phyloP scores from a whole-genome alignment of 2,797 vertebrate genomes.

The Prunella strophiata region DNA sequence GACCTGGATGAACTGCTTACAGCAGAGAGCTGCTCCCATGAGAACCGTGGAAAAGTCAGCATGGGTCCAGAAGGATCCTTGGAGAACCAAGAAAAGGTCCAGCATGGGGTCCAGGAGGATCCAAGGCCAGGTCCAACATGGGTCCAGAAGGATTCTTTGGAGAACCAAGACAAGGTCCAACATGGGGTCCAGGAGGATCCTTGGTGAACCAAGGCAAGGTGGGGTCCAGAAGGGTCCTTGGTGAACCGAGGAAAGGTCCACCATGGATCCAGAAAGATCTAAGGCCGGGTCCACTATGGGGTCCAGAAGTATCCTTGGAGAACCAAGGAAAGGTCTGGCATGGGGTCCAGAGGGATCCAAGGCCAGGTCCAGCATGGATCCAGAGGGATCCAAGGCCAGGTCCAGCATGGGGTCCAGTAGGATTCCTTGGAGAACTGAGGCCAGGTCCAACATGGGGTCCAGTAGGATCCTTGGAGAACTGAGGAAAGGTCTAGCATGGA shows the following conservation, averaged over 20 bases:
- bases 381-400: not conserved
- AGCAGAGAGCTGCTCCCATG: not conserved
- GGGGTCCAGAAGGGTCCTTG: too few relatives aligned
- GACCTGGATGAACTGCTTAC: not conserved
- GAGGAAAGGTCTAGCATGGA: too few relatives aligned
- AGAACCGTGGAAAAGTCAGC: accelerated
- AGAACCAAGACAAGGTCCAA: accelerated
- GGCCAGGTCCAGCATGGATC: accelerated
- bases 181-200: accelerated
- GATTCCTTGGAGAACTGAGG: too few relatives aligned
- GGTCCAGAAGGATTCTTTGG: not conserved
- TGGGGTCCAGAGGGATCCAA: not conserved
- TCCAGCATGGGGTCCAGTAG: accelerated
- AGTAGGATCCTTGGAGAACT: not conserved
- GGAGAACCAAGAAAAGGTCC: accelerated
- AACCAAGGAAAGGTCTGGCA: too few relatives aligned
- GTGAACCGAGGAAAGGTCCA: too few relatives aligned
- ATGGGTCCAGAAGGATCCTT: not conserved
- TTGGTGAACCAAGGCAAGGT: accelerated
- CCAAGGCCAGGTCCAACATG: accelerated
- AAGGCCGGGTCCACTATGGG: too few relatives aligned
- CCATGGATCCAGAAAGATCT: accelerated
- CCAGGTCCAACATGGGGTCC: not conserved
- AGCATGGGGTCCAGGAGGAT: accelerated
- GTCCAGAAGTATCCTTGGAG: too few relatives aligned